phyloP scores from a whole-genome alignment of 1,140 invertebrate genomes.

The Drosophila quadrilineata region DNA sequence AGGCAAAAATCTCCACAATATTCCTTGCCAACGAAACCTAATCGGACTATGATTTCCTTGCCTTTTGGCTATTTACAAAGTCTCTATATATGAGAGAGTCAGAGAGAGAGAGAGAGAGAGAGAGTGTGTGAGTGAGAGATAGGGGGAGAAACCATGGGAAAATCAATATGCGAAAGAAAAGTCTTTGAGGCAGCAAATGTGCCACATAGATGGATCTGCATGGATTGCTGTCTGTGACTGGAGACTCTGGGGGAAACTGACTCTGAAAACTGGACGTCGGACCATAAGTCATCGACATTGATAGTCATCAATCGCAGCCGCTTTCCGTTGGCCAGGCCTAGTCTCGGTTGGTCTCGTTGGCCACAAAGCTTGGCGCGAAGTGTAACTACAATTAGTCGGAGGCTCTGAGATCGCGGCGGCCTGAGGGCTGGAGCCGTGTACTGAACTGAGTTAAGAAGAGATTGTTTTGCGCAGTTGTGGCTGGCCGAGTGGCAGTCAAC shows the following conservation, averaged over 20 bases:
- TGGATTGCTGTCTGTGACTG: conserved; percentile 27
- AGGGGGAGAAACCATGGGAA: conserved; percentile 48
- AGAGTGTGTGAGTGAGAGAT: no score
- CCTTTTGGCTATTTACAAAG: conserved; percentile 59
- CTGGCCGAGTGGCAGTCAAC: conserved; percentile 18
- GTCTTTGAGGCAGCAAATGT: conserved; percentile 53
- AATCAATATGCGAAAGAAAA: conserved; percentile 67
- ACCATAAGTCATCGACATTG: conserved; percentile 76
- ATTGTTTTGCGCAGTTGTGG: conserved; percentile 17
- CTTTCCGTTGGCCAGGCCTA: conserved; percentile 47
- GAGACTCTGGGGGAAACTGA: conserved; percentile 12
- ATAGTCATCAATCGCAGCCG: conserved; percentile 77
- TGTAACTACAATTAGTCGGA: conserved; percentile 73
- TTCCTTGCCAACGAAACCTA: conserved; percentile 9
- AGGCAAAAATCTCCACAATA: no score
- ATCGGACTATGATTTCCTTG: conserved; percentile 25
- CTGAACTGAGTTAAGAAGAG: background rate
- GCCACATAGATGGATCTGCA: conserved; percentile 65
- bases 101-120: no score
- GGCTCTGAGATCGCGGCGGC: conserved; percentile 31
- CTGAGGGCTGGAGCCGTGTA: conserved; percentile 2
- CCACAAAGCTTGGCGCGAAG: conserved; percentile 51
- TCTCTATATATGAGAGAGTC: no score
- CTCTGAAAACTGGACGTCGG: conserved; percentile 20
- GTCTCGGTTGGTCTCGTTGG: no score